These are phyloP conservation scores for Periparus ater DNA, from an alignment of 2,797 vertebrate genomes.

Conservation along the genomic window DNA sequence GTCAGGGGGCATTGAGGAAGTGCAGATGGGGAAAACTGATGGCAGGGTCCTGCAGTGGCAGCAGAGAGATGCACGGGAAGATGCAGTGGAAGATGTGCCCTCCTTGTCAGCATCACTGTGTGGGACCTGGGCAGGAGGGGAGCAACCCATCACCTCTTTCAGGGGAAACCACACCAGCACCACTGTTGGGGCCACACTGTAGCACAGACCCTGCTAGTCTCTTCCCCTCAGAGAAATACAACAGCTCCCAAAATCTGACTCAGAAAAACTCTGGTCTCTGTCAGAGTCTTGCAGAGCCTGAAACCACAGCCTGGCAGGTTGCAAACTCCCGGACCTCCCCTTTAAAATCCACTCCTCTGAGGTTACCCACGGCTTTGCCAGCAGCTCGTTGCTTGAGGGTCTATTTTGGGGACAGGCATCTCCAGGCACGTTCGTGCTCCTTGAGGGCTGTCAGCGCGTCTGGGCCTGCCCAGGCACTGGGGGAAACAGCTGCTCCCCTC, in stretches of 20 bases:
- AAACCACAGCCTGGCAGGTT: not conserved
- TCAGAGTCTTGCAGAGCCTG: not conserved
- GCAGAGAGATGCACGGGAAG: not conserved
- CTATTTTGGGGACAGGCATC: not conserved
- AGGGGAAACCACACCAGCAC: not conserved
- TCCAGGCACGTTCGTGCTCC: not conserved
- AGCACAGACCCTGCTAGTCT: not conserved
- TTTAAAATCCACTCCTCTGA: not conserved
- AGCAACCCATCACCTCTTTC: not conserved
- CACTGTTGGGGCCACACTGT: not conserved
- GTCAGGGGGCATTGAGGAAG: not conserved
- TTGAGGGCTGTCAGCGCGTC: rapidly evolving
- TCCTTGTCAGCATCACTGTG: not conserved
- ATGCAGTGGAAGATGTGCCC: not conserved
- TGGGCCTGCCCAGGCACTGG: not conserved
- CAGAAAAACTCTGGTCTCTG: not conserved
- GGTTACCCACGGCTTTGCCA: not conserved
- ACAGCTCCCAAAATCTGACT: not conserved
- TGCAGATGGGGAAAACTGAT: not conserved
- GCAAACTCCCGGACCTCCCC: not conserved
- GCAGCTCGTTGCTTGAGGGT: not conserved
- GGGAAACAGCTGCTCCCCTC: slow-evolving; percentile 39
- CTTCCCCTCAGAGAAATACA: not conserved
- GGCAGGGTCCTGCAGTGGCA: rapidly evolving
- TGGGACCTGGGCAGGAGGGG: not conserved